Base-by-base conservation (phyloP, 2,113 vertebrate species). In the Excalfactoria chinensis region DNA sequence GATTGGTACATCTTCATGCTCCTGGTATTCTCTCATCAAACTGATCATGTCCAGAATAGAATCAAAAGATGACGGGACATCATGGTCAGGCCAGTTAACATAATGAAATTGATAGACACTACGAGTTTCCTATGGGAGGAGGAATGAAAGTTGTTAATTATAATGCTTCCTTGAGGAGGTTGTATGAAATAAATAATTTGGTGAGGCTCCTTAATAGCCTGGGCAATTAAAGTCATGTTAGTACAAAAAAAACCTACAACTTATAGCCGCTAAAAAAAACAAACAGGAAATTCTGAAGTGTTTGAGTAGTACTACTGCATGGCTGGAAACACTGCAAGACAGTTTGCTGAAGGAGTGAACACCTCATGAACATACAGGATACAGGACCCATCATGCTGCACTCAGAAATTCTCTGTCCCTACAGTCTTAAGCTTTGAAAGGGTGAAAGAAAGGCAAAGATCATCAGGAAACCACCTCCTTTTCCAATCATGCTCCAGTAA, bases 21-120 rank as follows among this genome's bases (percentile, higher is more conserved):
- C 98, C 92, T 99, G 99, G 89, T 99, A 99, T 90, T 99, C 98
- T 93, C 99, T 98, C 99, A 99, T 99, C 79, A 99, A 98, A 73
- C 98, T 98, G 81, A 99, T 99, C 99, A 99, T 99, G 82, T 99
- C 99, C 97, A 99, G 96, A 95, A 99, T 99, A 88, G 99, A 99
- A 97, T 99, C 99, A 91, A 99, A 99, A 4, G 99, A 99, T 0
- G 99, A 99, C 44, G 99, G 99, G 68, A 99, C 99, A 73, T 99
- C 99, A 7, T 99, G 99, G 95, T 99, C 99, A 4, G 99, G 99
- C 99, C 99, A 99, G 97, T 99, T 99, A 68, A 99, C 98, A 68
- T 99, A 99, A 97, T 99, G 99, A 95, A 99, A 99, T 53, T 99
- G 99, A 64, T 99, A 99, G 44, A 99, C 95, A 89, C 98, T 98